phyloP scores from a whole-genome alignment of 2,888 invertebrate species.

The Meta bourneti region DNA sequence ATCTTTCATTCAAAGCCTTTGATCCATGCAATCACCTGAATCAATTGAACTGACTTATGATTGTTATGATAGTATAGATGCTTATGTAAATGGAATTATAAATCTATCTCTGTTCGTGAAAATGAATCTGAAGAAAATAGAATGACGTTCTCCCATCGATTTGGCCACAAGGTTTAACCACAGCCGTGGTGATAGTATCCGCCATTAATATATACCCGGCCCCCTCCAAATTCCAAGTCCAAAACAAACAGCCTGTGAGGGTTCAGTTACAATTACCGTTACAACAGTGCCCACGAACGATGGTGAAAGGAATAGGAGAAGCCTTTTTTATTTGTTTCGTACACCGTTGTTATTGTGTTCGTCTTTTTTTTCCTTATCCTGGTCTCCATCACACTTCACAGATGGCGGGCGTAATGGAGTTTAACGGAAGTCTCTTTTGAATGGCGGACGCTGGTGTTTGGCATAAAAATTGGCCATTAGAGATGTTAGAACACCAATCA shows the following conservation, averaged over 20 bases:
- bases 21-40: too few species aligned
- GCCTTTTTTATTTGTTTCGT: neutral
- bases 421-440: too few species aligned
- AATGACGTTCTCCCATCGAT: too few species aligned
- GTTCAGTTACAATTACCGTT: constrained; percentile 71
- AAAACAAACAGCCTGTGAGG: constrained; percentile 56
- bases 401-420: constrained; percentile 46
- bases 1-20: too few species aligned
- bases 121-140: too few species aligned
- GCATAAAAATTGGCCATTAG: too few species aligned
- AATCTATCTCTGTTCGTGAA: too few species aligned
- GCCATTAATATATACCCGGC: neutral
- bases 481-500: too few species aligned
- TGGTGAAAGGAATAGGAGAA: constrained; percentile 17
- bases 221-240: constrained; percentile 23
- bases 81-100: neutral
- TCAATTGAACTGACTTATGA: too few species aligned
- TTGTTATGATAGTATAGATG: neutral
- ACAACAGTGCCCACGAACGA: constrained; percentile 29
- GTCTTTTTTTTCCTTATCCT: constrained; percentile 25
- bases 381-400: constrained; percentile 47
- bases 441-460: too few species aligned
- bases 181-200: neutral
- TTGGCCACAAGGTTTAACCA: too few species aligned
- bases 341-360: constrained; percentile 9